These are phyloP conservation scores for Onychostoma macrolepis DNA, from an alignment of 2,113 vertebrate species.

Conservation along the genomic window DNA sequence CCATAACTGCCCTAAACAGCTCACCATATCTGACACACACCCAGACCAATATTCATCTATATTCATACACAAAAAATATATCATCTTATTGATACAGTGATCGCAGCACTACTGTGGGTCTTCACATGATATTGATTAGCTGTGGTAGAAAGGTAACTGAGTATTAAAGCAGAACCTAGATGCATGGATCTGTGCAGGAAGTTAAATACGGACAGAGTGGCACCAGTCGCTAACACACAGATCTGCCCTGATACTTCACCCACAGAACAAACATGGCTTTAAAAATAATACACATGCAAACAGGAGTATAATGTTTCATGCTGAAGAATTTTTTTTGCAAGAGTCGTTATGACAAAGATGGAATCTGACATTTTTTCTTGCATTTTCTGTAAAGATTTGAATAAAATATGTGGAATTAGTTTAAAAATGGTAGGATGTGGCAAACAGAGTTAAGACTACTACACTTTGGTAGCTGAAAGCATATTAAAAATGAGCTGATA, in stretches of 20 bases:
- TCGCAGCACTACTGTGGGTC: neutral
- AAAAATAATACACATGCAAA: neutral
- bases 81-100: neutral
- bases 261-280: neutral
- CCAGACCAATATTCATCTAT: neutral
- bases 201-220: slow-evolving; percentile 3
- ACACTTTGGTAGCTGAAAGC: neutral
- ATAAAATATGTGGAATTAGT: neutral
- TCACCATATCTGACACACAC: slow-evolving; percentile 3
- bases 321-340: neutral
- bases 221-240: neutral
- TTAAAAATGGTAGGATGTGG: neutral
- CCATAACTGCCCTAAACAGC: neutral
- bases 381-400: neutral
- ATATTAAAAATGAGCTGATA: neutral
- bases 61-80: neutral
- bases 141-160: neutral
- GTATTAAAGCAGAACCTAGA: neutral
- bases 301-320: neutral
- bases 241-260: neutral
- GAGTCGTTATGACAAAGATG: neutral
- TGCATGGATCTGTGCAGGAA: neutral
- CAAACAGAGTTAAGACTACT: neutral
- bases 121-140: neutral
- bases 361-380: neutral